phyloP scores from a whole-genome alignment of 1,140 invertebrate species.

The Drosophila oshimai region DNA sequence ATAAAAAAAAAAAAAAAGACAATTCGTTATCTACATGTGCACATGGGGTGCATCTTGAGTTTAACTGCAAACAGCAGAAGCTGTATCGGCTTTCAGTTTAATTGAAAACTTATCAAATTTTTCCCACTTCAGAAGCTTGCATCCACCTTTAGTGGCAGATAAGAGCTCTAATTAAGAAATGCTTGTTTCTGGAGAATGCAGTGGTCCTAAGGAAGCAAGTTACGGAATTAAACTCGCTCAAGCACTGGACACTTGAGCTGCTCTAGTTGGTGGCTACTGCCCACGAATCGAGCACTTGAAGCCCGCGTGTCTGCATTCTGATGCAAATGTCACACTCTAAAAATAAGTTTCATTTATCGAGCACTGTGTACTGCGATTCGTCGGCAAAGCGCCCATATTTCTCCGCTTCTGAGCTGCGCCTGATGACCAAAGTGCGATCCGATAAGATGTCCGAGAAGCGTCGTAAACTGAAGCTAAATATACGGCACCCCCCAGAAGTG shows the following conservation, averaged over 20 bases:
- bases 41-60: background rate
- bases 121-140: background rate
- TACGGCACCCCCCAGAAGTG: background rate
- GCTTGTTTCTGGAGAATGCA: background rate
- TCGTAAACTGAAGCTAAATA: constrained; percentile 12
- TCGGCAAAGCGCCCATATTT: background rate
- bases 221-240: background rate
- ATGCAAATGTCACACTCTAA: background rate
- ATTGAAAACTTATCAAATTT: constrained; percentile 16
- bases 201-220: background rate
- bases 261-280: background rate
- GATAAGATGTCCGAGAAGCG: background rate
- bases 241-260: background rate
- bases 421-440: background rate
- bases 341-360: background rate
- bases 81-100: background rate
- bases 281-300: background rate
- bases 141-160: background rate
- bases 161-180: background rate
- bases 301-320: background rate
- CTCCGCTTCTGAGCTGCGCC: no score
- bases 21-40: background rate
- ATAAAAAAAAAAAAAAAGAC: no score
- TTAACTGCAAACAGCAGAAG: background rate
- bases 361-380: background rate